Conservation (phyloP, 1,140 invertebrate genomes). For the Scaptomyza hsui region DNA sequence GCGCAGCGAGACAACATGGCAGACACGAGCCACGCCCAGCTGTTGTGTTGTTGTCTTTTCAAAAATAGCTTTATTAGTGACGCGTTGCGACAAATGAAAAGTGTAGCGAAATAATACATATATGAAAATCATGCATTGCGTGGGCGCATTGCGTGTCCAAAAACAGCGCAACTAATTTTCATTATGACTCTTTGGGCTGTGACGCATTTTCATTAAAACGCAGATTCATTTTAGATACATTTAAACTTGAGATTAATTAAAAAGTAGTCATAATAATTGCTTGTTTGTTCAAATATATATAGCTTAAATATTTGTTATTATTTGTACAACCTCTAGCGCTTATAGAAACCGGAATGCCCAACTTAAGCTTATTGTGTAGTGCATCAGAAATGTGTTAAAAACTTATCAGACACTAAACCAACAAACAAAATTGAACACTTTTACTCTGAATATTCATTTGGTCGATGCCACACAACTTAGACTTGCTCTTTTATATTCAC, state of each 20-base stretch:
- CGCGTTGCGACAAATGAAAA: constrained; percentile 57
- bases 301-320: no score
- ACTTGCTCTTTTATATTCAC: constrained; percentile 38
- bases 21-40: constrained; percentile 47
- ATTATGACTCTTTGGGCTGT: constrained; percentile 23
- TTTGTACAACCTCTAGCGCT: no score
- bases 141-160: constrained; percentile 44
- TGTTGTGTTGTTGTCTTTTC: constrained; percentile 4
- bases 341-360: constrained; percentile 2
- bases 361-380: constrained; percentile 7
- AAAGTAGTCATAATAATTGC: no score
- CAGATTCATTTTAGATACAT: constrained; percentile 55
- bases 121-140: constrained; percentile 46
- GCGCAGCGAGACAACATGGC: constrained; percentile 56
- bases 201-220: constrained; percentile 6
- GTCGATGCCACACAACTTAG: constrained; percentile 22
- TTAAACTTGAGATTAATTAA: no score
- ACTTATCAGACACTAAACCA: constrained; percentile 40
- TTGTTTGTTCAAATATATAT: no score
- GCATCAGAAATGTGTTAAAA: constrained; percentile 53
- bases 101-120: constrained; percentile 53
- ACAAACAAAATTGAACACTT: constrained; percentile 68
- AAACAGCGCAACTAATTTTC: constrained; percentile 10
- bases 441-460: constrained; percentile 69
- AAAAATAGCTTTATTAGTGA: constrained; percentile 79